Base-by-base conservation (phyloP, 2,113 vertebrate species). In the Dicaeum eximium region DNA sequence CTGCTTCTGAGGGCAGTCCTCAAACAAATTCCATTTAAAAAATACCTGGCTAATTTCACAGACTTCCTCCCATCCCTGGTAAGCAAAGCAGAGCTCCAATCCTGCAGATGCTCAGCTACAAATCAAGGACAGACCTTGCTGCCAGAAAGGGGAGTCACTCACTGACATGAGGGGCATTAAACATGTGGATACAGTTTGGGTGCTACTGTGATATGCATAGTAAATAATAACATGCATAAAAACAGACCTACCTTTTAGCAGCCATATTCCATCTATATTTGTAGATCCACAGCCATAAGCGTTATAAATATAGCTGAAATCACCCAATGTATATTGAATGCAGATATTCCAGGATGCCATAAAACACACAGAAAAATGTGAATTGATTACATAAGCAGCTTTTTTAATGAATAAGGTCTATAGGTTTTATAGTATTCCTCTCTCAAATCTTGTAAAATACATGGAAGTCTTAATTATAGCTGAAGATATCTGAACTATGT, bases 401-500 rank as follows among this genome's bases (percentile, higher is more conserved):
- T 96, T 97, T 96, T 95, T 75, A 97, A 97, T 94, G 81, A 97
- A 87, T 65, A 88, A 66, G n/a, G n/a, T 57, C 58, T 72, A 84
- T 67, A 65, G 84, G 54, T 87, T 95, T 95, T 92, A 81, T 51
- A 81, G 73, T 48, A 70, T 56, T 95, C 50, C 72, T 93, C 93
- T 93, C 93, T 91, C 13, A 16, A 71, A 95, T 93, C 92, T 96
- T 96, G 92, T 97, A 97, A 97, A 97, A 94, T 50, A 89, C 91
- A 80, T 97, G 94, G 96, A 98, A 96, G 94, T 96, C 97, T 97
- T 97, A 95, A 97, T 98, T 98, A 97, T 95, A 97, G 91, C 92
- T 91, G 50, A 95, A 98, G 96, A 90, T 93, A 97, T 98, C 97
- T 97, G 97, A 98, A 98, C 97, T 98, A 97, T 98, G 98, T 93